Conservation (phyloP, 1,140 invertebrate species). For the Drosophila tristis region DNA sequence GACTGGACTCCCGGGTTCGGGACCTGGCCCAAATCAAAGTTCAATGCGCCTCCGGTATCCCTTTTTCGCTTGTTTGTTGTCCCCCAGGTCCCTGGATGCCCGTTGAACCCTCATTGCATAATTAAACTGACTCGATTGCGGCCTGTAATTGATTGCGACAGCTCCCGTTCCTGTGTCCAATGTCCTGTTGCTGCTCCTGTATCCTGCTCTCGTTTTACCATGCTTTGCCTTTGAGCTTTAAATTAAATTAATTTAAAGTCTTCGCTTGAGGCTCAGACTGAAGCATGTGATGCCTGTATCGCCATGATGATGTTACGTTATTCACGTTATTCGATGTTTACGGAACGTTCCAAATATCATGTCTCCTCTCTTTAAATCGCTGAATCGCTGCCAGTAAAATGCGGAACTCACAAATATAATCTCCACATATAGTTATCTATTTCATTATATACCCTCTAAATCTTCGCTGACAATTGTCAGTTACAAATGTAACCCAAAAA, state of each 20-base stretch:
- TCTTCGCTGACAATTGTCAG: background rate
- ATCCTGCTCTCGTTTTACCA: background rate
- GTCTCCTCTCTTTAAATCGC: too few relatives aligned
- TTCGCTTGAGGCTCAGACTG: too few relatives aligned
- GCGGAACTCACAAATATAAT: too few relatives aligned
- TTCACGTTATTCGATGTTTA: too few relatives aligned
- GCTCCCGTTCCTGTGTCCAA: background rate
- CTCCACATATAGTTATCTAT: too few relatives aligned
- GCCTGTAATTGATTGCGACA: slow-evolving; percentile 39
- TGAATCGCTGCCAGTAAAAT: too few relatives aligned
- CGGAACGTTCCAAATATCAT: too few relatives aligned
- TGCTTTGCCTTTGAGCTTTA: background rate
- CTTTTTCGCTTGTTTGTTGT: background rate
- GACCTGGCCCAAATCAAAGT: slow-evolving; percentile 51
- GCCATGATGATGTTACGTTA: too few relatives aligned
- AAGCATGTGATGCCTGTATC: too few relatives aligned
- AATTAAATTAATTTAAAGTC: slow-evolving; percentile 1
- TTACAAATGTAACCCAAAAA: slow-evolving; percentile 30
- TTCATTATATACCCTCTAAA: too few relatives aligned
- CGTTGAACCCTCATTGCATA: slow-evolving; percentile 60
- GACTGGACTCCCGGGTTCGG: slow-evolving; percentile 1
- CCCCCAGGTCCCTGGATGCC: slow-evolving; percentile 31
- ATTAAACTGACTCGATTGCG: slow-evolving; percentile 55
- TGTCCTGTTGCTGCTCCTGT: slow-evolving; percentile 10
- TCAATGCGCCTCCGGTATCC: slow-evolving; percentile 53